Base-by-base conservation (phyloP, 2,888 invertebrate genomes). In the Thyatira batis region DNA sequence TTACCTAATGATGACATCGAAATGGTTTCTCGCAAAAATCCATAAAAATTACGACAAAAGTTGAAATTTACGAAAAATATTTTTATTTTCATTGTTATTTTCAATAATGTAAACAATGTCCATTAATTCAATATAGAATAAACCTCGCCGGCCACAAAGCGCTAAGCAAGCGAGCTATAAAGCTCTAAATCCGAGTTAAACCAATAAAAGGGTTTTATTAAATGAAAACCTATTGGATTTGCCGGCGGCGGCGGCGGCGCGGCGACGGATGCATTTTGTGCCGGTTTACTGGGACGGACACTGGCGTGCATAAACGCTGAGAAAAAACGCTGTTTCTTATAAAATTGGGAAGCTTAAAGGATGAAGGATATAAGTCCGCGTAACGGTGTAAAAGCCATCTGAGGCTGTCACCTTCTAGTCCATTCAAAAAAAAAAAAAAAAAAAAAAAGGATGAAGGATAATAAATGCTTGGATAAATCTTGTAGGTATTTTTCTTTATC, bases 141-240 rank as follows among this genome's bases (percentile, higher is more conserved):
- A 58, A 46, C 46, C 57, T 54, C 50, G 54, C 54, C 58, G 60
- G 54, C 67, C 70, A 68, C 68, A 73, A 68, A 69, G 63, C 73
- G 71, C 70, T 75, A 73, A 76, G 69, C 68, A 66, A 61, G 61
- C 53, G 56, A 59, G 60, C 63, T 63, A 69, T 70, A 75, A 72
- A 82, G 74, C 75, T 76, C 77, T 80, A 86, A 91, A 87, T 87
- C 90, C 84, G 65, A 82, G 82, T 81, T 90, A 90, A 91, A 86
- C 90, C 90, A 89, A 90, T 90, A 88, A 91, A 89, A 82, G 89
- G 90, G 83, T 86, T 88, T 82, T 84, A 85, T 85, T 86, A 85
- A 88, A 89, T 86, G 87, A 85, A 90, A 88, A 87, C 87, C 89
- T 89, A 90, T 85, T 84, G 89, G 87, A 83, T 87, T 85, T 80